Evolutionary conservation across 2,113 vertebrate species (phyloP).

Genomic region (Mormyrus lacerda): DNA sequence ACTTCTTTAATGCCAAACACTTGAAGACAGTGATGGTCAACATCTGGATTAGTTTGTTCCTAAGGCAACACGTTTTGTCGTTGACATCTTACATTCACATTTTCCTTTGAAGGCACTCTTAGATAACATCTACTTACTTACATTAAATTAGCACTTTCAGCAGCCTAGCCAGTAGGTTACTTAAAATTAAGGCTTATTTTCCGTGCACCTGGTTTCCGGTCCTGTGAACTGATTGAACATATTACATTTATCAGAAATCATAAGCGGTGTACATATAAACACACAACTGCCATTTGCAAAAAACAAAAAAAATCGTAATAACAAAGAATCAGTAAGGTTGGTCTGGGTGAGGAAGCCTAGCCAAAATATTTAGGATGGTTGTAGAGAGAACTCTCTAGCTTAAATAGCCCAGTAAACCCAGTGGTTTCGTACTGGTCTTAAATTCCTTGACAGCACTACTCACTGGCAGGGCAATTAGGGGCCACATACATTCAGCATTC

Average conservation of each 20-base stretch:
- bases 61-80: background rate
- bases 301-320: background rate
- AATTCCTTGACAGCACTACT: background rate
- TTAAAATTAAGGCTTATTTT: background rate
- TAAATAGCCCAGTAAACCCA: background rate
- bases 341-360: background rate
- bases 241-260: background rate
- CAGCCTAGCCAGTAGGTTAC: background rate
- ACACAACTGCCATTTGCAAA: background rate
- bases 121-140: background rate
- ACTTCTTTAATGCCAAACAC: background rate
- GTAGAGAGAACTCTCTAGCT: background rate
- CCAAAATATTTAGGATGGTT: background rate
- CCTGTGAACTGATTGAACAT: background rate
- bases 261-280: background rate
- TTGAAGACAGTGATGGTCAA: background rate
- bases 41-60: background rate
- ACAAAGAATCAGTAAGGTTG: background rate
- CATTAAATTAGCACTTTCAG: background rate
- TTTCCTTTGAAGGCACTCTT: background rate
- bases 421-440: background rate
- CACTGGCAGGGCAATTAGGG: background rate
- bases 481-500: background rate
- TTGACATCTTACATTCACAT: background rate
- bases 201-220: background rate